phyloP scores from a whole-genome alignment of 2,113 vertebrate genomes.

The Herpetotheres cachinnans region DNA sequence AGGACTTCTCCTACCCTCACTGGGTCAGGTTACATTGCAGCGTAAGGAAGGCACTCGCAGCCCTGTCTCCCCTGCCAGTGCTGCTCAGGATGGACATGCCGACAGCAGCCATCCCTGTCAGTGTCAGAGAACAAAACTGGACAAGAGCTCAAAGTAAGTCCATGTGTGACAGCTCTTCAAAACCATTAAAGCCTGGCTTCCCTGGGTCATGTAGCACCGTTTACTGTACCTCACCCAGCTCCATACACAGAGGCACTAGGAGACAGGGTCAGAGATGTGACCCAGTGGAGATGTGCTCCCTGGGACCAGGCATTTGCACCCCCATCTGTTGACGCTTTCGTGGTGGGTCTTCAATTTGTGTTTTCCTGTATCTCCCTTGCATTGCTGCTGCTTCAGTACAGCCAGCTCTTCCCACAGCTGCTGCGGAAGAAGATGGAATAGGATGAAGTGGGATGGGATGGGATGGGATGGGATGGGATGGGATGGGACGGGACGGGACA shows the following conservation, averaged over 20 bases:
- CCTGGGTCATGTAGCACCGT: fast-evolving
- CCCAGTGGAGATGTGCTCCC: fast-evolving
- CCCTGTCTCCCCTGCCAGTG: background rate
- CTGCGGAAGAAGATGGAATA: background rate
- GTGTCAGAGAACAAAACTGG: background rate
- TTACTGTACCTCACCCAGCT: background rate
- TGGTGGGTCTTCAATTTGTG: background rate
- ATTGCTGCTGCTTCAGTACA: background rate
- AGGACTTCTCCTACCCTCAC: background rate
- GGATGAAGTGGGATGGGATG: background rate
- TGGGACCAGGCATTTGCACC: background rate
- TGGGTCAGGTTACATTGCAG: background rate
- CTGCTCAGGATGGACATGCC: background rate
- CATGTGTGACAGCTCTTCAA: background rate
- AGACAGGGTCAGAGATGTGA: background rate
- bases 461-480: background rate
- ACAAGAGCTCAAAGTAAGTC: background rate
- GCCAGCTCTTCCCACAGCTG: background rate
- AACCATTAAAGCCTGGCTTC: background rate
- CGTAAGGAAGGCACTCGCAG: background rate
- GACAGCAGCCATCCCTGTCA: background rate
- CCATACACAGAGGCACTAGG: fast-evolving
- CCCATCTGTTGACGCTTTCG: background rate
- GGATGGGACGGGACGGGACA: background rate
- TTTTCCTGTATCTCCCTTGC: background rate